phyloP scores from a whole-genome alignment of 2,113 vertebrate genomes.

The Pantherophis guttatus region DNA sequence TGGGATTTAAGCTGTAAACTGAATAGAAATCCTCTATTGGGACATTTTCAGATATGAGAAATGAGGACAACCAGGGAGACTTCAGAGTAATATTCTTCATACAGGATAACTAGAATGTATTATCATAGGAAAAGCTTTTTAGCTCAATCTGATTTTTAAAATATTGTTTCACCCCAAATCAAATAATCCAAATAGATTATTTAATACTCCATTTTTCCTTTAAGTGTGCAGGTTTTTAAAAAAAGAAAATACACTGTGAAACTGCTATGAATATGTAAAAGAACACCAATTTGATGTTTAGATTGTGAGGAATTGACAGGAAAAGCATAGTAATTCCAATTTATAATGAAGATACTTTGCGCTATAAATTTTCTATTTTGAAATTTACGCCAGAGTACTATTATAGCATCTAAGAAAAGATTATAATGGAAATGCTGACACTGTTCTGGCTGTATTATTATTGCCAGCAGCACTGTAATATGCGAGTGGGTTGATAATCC shows the following conservation, averaged over 20 bases:
- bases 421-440: conserved; percentile 36
- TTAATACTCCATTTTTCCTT: neutral
- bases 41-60: neutral
- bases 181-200: neutral
- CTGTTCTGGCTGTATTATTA: conserved; percentile 11
- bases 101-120: neutral
- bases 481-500: conserved; percentile 32
- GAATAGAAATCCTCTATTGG: neutral
- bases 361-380: conserved; percentile 7
- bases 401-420: neutral
- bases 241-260: neutral
- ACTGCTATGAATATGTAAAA: neutral
- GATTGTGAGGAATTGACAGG: neutral
- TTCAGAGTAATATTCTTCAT: neutral
- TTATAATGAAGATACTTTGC: neutral
- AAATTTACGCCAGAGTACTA: rapidly evolving
- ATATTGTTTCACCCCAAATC: neutral
- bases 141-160: neutral
- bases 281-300: neutral
- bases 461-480: conserved; percentile 19
- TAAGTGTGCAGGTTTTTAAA: neutral
- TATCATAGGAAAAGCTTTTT: neutral
- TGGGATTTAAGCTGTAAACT: neutral
- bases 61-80: neutral
- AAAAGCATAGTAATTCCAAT: neutral